These are phyloP conservation scores for Drosophila helvetica DNA, from an alignment of 2,888 invertebrate genomes.

Conservation along the genomic window DNA sequence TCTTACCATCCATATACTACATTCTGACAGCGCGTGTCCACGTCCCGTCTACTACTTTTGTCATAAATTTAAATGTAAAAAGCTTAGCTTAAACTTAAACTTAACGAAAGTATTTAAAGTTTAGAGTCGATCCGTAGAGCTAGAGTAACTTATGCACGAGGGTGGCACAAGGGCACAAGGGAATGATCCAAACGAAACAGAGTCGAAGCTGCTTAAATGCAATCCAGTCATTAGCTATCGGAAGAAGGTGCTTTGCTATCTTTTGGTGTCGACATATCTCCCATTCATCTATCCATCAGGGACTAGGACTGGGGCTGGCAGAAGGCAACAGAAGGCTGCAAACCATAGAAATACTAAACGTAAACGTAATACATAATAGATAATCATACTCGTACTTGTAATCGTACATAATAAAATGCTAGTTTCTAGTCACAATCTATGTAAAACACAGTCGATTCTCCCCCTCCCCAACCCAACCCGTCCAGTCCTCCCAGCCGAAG, in stretches of 20 bases:
- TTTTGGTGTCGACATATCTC: background rate
- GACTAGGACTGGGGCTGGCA: background rate
- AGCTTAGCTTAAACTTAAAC: conserved; percentile 70
- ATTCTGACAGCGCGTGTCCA: conserved; percentile 1
- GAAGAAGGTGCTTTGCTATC: background rate
- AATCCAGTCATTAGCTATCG: conserved; percentile 28
- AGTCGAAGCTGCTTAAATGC: conserved; percentile 47
- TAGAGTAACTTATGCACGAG: conserved; percentile 40
- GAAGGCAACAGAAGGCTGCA: background rate
- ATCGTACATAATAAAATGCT: conserved; percentile 25
- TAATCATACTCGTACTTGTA: background rate
- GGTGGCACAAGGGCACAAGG: conserved; percentile 23
- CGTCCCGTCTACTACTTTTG: background rate
- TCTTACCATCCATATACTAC: conserved; percentile 26
- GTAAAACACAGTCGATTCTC: conserved; percentile 34
- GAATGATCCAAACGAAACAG: conserved; percentile 49
- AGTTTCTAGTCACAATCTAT: conserved; percentile 39
- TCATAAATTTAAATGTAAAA: conserved; percentile 49
- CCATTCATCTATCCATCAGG: no score
- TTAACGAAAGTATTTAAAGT: conserved; percentile 42
- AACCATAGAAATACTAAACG: conserved; percentile 32
- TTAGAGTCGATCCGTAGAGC: conserved; percentile 35
- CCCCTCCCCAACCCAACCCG: conserved; percentile 15
- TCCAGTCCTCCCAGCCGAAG: conserved; percentile 7
- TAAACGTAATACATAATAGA: conserved; percentile 34